Evolutionary conservation across 1,140 invertebrate genomes (phyloP), one percentile per base, ranked within the genome.

Genomic region (Ooceraea biroi): DNA sequence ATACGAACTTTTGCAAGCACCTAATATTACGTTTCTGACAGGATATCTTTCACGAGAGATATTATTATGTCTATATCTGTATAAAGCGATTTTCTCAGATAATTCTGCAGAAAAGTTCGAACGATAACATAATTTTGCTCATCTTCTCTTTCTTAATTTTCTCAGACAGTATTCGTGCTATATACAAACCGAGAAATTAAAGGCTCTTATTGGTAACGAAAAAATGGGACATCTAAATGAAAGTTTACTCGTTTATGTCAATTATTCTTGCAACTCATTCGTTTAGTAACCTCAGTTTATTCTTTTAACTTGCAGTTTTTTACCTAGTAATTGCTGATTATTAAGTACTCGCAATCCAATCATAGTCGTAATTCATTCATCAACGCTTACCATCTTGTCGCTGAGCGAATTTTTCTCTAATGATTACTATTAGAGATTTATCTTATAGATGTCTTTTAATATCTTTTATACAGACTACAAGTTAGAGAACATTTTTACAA

Each of bases 1-100:
- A n/a, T n/a, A n/a, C n/a, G n/a, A n/a, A n/a, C n/a, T n/a, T n/a
- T n/a, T n/a, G n/a, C n/a, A n/a, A n/a, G n/a, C n/a, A n/a, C n/a
- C n/a, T n/a, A n/a, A n/a, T n/a, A 68, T 78, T 78, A 57, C 27
- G 14, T 78, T 78, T 69, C 50, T 11, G n/a, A 14, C 36, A 58
- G 3, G 25, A 76, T 76, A 48, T 63, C 48, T 65, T 30, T 63
- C 4, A 14, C 8, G 5, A 17, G 14, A 14, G 65, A 50, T 76
- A 65, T 76, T 36, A 65, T 76, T 65, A 65, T 58, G 30, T 11
- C n/a, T 14, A n/a, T 57, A 19, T 46, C 17, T 1, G 10, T 25
- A 7, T 30, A n/a, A 17, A 36, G 60, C 60, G 19, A 76, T 76
- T 65, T 76, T 10, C 7, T 19, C 10, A 58, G 10, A 11, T 44